Evolutionary conservation across 2,888 invertebrate species (phyloP).

Genomic region (Saturnia pavonia): DNA sequence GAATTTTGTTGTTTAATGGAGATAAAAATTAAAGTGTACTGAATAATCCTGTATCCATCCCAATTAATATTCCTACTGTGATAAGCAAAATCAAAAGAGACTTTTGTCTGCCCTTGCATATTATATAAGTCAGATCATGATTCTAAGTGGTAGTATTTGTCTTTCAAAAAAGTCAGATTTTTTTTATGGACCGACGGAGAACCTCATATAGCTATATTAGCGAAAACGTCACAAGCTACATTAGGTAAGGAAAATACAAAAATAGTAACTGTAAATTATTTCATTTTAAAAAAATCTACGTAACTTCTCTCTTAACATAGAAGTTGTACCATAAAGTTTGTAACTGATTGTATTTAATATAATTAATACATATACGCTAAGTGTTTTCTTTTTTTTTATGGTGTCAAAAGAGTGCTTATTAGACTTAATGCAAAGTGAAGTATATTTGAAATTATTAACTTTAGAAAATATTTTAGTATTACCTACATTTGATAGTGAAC

Average conservation of each 20-base stretch:
- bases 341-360: too few species aligned
- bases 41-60: too few species aligned
- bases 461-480: too few species aligned
- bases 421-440: neutral
- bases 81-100: too few species aligned
- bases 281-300: neutral
- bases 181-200: neutral
- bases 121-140: too few species aligned
- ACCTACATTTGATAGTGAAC: neutral
- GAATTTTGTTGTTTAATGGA: neutral
- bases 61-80: too few species aligned
- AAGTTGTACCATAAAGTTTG: neutral
- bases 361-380: constrained; percentile 1
- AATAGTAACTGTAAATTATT: constrained; percentile 5
- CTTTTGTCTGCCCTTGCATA: too few species aligned
- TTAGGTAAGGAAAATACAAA: neutral
- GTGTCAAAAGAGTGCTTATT: neutral
- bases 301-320: neutral
- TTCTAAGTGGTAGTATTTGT: neutral
- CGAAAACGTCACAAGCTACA: neutral
- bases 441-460: too few species aligned
- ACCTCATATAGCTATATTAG: neutral
- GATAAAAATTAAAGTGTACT: too few species aligned
- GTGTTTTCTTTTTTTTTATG: neutral
- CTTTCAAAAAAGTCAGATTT: too few species aligned